Evolutionary conservation across 2,797 vertebrate species (phyloP).

Genomic region (Lycodopsis pacificus): DNA sequence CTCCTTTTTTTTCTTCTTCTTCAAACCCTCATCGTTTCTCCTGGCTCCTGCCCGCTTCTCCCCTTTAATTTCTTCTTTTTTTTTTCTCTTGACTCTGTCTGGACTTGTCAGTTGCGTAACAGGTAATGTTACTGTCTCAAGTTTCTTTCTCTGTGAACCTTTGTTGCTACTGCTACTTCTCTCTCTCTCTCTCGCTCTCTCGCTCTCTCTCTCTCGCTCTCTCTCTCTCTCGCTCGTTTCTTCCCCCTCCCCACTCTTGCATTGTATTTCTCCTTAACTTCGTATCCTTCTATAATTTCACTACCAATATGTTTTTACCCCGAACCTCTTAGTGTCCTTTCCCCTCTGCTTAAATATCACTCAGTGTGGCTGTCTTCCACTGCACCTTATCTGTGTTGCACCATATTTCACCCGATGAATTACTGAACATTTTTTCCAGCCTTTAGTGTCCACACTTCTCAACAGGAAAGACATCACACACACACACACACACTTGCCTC

Average conservation of each 20-base stretch:
- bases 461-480: conserved; percentile 8
- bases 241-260: not conserved
- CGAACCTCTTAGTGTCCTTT: not conserved
- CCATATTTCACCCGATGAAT: conserved; percentile 44
- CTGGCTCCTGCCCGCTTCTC: conserved; percentile 68
- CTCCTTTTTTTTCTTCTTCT: conserved; percentile 60
- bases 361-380: conserved; percentile 49
- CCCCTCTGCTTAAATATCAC: conserved; percentile 28
- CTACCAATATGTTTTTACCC: conserved; percentile 3
- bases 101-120: conserved; percentile 87
- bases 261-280: conserved; percentile 23
- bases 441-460: conserved; percentile 24
- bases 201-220: conserved; percentile 26
- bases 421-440: conserved; percentile 6
- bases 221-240: conserved; percentile 8
- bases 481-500: not conserved
- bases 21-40: conserved; percentile 66
- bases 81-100: conserved; percentile 80
- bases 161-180: conserved; percentile 49
- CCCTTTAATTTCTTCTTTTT: conserved; percentile 56
- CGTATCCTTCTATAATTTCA: conserved; percentile 16
- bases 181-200: not conserved
- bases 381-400: conserved; percentile 57
- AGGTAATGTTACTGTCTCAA: conserved; percentile 83
- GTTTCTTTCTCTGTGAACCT: conserved; percentile 57